Evolutionary conservation across 2,888 invertebrate species (phyloP).

Genomic region (Pteria penguin): DNA sequence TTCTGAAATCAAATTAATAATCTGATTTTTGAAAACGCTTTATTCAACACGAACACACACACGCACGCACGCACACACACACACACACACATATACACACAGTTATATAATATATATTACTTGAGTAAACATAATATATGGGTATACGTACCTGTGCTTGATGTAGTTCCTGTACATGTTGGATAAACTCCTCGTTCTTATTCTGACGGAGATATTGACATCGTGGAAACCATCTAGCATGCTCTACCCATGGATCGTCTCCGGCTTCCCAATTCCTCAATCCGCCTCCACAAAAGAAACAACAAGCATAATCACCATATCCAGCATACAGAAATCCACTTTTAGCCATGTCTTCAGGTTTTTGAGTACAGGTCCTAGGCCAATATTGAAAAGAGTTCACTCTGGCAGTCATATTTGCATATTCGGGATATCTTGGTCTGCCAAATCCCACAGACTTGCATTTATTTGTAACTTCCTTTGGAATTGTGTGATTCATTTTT

Average conservation of each 20-base stretch:
- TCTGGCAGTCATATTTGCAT: conserved; percentile 7
- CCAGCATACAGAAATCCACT: conserved; percentile 31
- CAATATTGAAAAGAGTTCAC: conserved; percentile 23
- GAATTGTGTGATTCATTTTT: too few relatives aligned
- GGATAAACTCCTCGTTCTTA: conserved; percentile 28
- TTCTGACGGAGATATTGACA: conserved; percentile 25
- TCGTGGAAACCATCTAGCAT: conserved; percentile 33
- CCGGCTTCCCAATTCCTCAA: conserved; percentile 30
- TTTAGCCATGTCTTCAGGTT: conserved; percentile 6
- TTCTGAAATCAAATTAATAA: too few relatives aligned
- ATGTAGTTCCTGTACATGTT: background rate
- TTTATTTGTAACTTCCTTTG: too few relatives aligned
- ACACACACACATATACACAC: too few relatives aligned
- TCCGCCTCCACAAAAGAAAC: conserved; percentile 38
- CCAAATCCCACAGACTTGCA: too few relatives aligned
- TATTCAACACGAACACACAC: too few relatives aligned
- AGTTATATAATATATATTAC: too few relatives aligned
- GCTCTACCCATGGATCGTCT: conserved; percentile 36
- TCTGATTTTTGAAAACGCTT: too few relatives aligned
- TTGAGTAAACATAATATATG: too few relatives aligned
- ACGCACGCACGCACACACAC: too few relatives aligned
- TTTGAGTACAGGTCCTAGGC: conserved; percentile 15
- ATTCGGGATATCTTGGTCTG: conserved; percentile 23
- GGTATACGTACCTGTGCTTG: conserved; percentile 1
- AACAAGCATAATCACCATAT: conserved; percentile 24